Conservation (phyloP, 2,113 vertebrate species). For the Cromileptes altivelis region DNA sequence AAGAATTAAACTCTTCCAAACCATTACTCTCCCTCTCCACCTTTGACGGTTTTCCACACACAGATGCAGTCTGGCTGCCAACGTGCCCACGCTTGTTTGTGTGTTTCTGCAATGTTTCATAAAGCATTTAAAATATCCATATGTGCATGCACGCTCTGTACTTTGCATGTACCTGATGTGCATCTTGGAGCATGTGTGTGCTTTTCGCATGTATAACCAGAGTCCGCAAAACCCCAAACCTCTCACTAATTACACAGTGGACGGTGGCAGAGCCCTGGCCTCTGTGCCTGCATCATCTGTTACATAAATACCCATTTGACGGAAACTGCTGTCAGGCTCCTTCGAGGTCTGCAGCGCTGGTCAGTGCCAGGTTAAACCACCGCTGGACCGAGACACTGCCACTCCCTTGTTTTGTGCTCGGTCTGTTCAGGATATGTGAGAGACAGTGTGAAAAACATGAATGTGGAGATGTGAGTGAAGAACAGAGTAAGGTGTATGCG, state of each 20-base stretch:
- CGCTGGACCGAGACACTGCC: conserved; percentile 25
- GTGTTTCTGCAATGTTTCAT: neutral
- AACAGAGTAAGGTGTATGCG: neutral
- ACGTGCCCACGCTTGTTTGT: neutral
- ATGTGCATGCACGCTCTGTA: neutral
- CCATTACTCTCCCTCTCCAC: conserved; percentile 51
- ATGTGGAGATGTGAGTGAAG: no score
- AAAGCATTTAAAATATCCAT: neutral
- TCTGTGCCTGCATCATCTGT: conserved; percentile 48
- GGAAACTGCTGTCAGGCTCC: conserved; percentile 68
- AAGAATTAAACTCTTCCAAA: conserved; percentile 53
- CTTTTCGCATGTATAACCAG: conserved; percentile 25
- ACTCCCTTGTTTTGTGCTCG: conserved; percentile 61
- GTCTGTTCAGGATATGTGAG: conserved; percentile 3
- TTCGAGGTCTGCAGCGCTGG: conserved; percentile 48
- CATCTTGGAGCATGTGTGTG: neutral
- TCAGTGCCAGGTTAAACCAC: conserved; percentile 66
- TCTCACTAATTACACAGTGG: conserved; percentile 64
- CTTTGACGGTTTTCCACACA: conserved; percentile 44
- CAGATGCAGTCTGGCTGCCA: conserved; percentile 1
- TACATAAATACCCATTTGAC: conserved; percentile 72
- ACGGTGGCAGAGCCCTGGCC: conserved; percentile 51
- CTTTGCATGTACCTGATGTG: neutral
- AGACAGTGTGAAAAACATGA: neutral
- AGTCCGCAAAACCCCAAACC: conserved; percentile 36